Conservation (phyloP, 2,888 invertebrate genomes). For the Cylloceria caligata region DNA sequence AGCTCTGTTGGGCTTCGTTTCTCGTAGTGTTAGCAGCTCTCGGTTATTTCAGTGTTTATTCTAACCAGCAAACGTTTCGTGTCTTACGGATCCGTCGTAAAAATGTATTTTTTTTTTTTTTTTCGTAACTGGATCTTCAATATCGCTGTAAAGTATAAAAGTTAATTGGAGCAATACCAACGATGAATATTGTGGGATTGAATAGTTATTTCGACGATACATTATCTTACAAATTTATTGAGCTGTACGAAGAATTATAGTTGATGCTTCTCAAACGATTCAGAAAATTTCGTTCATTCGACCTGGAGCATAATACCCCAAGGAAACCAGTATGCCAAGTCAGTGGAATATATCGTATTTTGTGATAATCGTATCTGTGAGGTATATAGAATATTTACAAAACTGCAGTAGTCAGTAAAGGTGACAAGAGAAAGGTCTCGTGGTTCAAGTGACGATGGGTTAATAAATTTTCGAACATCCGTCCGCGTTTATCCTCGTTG, state of each 20-base stretch:
- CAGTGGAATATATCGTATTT: conserved; percentile 11
- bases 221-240: background rate
- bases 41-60: conserved; percentile 4
- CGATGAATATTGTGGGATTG: background rate
- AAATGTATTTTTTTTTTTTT: no score
- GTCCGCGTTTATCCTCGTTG: conserved; percentile 28
- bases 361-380: background rate
- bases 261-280: conserved; percentile 63
- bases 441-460: background rate
- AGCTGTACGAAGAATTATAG: conserved; percentile 8
- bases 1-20: conserved; percentile 75
- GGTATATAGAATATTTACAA: background rate
- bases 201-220: background rate
- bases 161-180: background rate
- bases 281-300: conserved; percentile 65
- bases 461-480: background rate
- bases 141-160: background rate
- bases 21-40: conserved; percentile 42
- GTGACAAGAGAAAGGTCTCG: background rate
- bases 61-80: background rate
- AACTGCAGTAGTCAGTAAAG: background rate
- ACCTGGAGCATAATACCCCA: conserved; percentile 26
- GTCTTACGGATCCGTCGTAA: conserved; percentile 13
- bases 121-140: background rate
- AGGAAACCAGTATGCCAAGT: conserved; percentile 45